Conservation (phyloP, 1,140 invertebrate genomes). For the Dinothrombium tinctorium region DNA sequence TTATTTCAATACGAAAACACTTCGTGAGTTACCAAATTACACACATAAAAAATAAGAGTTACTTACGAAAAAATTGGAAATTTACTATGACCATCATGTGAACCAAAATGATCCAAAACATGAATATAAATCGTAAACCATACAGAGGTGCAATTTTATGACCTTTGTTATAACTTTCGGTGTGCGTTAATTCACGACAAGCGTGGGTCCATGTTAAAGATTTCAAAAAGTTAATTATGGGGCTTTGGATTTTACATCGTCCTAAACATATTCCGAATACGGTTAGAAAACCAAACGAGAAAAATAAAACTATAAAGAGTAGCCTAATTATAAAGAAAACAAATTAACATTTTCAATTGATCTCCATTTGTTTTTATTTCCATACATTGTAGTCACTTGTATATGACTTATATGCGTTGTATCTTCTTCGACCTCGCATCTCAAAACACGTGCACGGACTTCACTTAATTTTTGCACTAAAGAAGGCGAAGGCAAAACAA, state of each 20-base stretch:
- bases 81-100: slow-evolving; percentile 9
- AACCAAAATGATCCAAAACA: slow-evolving; percentile 12
- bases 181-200: neutral
- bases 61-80: slow-evolving; percentile 12
- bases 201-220: neutral
- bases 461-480: too few relatives aligned
- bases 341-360: neutral
- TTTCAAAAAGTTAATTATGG: neutral
- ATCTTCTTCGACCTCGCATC: slow-evolving; percentile 9
- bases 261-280: neutral
- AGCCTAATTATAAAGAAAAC: neutral
- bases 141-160: slow-evolving; percentile 1
- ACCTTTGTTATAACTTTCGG: neutral
- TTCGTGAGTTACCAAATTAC: too few relatives aligned
- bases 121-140: slow-evolving; percentile 7
- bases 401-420: neutral
- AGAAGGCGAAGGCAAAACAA: too few relatives aligned
- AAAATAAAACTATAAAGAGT: neutral
- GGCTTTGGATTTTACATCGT: neutral
- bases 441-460: slow-evolving; percentile 7
- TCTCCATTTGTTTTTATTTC: neutral
- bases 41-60: neutral
- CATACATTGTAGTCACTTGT: slow-evolving; percentile 5
- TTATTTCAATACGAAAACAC: too few relatives aligned
- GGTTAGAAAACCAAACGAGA: neutral